phyloP scores from a whole-genome alignment of 2,888 invertebrate genomes.

The Notodromas monacha region DNA sequence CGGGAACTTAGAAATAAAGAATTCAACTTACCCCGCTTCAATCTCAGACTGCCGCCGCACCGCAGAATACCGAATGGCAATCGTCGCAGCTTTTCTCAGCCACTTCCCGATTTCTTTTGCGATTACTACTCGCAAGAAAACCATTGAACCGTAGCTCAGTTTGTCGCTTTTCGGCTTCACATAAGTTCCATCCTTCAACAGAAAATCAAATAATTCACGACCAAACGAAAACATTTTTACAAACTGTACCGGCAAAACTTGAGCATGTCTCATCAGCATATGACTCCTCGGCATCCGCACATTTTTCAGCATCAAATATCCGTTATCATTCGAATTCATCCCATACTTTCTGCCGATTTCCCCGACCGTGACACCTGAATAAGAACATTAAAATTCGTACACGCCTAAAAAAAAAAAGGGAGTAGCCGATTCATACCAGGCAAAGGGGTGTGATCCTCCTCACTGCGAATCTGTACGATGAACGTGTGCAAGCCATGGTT shows the following conservation, averaged over 20 bases:
- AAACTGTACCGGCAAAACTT: constrained; percentile 30
- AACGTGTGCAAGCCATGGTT: constrained; percentile 71
- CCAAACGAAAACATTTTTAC: constrained; percentile 11
- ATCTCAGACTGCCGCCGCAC: constrained; percentile 42
- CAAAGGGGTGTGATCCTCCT: constrained; percentile 53
- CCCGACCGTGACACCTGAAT: constrained; percentile 41
- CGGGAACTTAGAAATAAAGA: no score
- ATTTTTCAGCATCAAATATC: constrained; percentile 55
- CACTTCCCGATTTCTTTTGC: constrained; percentile 40
- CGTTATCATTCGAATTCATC: constrained; percentile 69
- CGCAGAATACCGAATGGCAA: constrained; percentile 55
- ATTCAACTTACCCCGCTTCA: no score
- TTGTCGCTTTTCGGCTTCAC: constrained; percentile 47
- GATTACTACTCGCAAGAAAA: constrained; percentile 60
- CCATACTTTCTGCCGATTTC: constrained; percentile 85
- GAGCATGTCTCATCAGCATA: constrained; percentile 75
- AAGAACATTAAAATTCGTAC: not conserved
- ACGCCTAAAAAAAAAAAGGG: no score
- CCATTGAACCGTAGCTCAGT: constrained; percentile 65
- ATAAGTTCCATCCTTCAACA: constrained; percentile 50
- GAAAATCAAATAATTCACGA: not conserved
- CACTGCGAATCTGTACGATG: constrained; percentile 58
- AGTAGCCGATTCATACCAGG: constrained; percentile 22
- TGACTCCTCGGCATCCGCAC: constrained; percentile 58
- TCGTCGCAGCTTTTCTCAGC: constrained; percentile 36